These are phyloP conservation scores for Raja brachyura DNA, from an alignment of 2,113 vertebrate species.

Conservation along the genomic window DNA sequence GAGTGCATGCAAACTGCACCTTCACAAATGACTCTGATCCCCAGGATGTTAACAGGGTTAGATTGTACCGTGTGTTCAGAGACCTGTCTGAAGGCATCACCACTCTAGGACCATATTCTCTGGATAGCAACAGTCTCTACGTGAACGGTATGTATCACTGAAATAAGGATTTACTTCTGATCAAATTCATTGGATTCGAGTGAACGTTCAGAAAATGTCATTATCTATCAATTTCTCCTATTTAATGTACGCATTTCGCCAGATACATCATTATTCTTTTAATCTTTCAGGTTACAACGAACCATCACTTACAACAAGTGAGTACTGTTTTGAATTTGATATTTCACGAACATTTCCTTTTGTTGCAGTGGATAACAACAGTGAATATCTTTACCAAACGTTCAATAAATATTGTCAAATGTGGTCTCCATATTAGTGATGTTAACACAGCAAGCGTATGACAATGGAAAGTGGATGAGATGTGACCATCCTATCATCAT, in stretches of 20 bases:
- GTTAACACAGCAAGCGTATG: no score
- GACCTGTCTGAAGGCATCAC: conserved; percentile 37
- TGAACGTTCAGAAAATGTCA: neutral
- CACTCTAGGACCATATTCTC: conserved; percentile 40
- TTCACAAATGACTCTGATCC: conserved; percentile 12
- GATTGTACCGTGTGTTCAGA: conserved; percentile 1
- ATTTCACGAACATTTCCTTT: no score
- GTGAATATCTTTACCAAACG: no score
- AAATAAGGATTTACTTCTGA: neutral
- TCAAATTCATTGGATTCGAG: neutral
- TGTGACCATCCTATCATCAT: no score
- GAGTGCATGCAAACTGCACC: conserved; percentile 50
- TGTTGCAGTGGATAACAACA: no score
- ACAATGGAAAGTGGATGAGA: no score
- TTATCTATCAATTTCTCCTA: neutral
- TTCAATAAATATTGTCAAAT: no score
- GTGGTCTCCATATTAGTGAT: no score
- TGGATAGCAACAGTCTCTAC: conserved; percentile 42
- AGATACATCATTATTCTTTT: no score
- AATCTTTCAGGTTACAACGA: no score
- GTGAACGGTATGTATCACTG: conserved; percentile 40
- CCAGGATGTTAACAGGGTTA: conserved; percentile 39
- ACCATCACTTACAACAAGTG: no score
- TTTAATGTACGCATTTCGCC: neutral
- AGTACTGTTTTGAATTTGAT: no score